These are phyloP conservation scores for Leptinotarsa texana DNA, from an alignment of 1,140 invertebrate genomes.

Conservation along the genomic window DNA sequence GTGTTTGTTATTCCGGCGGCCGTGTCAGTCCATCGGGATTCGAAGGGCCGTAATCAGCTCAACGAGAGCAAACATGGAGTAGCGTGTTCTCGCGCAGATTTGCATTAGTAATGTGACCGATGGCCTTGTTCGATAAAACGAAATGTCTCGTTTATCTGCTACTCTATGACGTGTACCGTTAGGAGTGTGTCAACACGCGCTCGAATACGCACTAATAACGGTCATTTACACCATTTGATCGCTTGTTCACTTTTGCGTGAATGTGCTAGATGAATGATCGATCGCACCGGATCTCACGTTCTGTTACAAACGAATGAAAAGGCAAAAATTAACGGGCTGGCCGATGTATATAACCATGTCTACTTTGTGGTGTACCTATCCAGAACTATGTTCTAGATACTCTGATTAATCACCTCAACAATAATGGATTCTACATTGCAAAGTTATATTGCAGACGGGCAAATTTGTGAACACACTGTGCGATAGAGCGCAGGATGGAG, in stretches of 20 bases:
- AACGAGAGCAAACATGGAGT: constrained; percentile 41
- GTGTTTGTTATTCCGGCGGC: background rate
- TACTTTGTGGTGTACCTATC: too few species aligned
- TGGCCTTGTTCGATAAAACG: constrained; percentile 44
- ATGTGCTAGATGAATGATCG: background rate
- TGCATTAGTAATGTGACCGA: constrained; percentile 47
- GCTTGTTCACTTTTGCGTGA: background rate
- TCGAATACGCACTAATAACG: background rate
- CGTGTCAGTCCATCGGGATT: constrained; percentile 2
- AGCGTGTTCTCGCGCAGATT: constrained; percentile 42
- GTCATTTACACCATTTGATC: background rate
- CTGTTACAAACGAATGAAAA: background rate
- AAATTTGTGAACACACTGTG: too few species aligned
- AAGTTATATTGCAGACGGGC: too few species aligned
- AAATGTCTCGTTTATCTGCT: constrained; percentile 33
- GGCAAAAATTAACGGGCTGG: too few species aligned
- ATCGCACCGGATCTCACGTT: background rate
- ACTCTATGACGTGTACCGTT: constrained; percentile 32
- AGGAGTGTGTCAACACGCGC: constrained; percentile 33
- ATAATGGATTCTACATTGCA: too few species aligned
- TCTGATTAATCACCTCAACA: too few species aligned
- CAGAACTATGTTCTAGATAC: too few species aligned
- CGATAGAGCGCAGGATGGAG: too few species aligned
- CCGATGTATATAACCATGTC: too few species aligned
- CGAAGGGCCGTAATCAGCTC: constrained; percentile 39